Evolutionary conservation across 2,888 invertebrate species (phyloP).

Genomic region (Tillus elongatus): DNA sequence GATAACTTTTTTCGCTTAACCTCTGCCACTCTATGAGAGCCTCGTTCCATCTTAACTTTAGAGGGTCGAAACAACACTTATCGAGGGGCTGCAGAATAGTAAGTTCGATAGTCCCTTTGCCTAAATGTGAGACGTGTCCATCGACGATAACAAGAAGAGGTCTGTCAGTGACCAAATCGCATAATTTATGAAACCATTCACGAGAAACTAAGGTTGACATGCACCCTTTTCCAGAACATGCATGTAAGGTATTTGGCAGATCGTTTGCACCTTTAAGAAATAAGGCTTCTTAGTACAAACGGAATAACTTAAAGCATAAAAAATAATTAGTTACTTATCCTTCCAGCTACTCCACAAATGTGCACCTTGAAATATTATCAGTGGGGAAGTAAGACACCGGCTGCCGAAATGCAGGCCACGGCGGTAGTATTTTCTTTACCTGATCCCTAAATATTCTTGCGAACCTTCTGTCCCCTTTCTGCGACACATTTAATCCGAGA

Average conservation of each 20-base stretch:
- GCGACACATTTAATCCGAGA: conserved; percentile 17
- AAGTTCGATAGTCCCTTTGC: conserved; percentile 16
- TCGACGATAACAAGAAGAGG: conserved; percentile 20
- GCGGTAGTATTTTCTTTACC: conserved; percentile 15
- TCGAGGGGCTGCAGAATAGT: conserved; percentile 12
- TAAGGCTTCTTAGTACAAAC: no score
- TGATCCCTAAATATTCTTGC: conserved; percentile 16
- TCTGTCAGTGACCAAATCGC: conserved; percentile 15
- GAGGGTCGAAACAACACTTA: conserved; percentile 14
- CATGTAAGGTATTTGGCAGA: conserved; percentile 17
- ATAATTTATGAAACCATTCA: conserved; percentile 18
- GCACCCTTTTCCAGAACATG: conserved; percentile 19
- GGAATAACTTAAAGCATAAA: no score
- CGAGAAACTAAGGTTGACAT: conserved; percentile 19
- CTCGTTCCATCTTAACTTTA: conserved; percentile 15
- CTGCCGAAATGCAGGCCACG: conserved; percentile 14
- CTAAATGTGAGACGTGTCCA: conserved; percentile 19
- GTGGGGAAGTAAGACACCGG: conserved; percentile 13
- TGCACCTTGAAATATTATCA: conserved; percentile 12
- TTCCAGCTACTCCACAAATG: conserved; percentile 22
- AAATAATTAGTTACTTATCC: no score
- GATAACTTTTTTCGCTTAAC: conserved; percentile 9
- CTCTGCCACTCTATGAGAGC: conserved; percentile 12
- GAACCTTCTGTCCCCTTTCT: conserved; percentile 18
- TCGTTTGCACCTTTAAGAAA: conserved; percentile 18